Conservation (phyloP, 1,140 invertebrate genomes). For the Steinernema khuongi region DNA sequence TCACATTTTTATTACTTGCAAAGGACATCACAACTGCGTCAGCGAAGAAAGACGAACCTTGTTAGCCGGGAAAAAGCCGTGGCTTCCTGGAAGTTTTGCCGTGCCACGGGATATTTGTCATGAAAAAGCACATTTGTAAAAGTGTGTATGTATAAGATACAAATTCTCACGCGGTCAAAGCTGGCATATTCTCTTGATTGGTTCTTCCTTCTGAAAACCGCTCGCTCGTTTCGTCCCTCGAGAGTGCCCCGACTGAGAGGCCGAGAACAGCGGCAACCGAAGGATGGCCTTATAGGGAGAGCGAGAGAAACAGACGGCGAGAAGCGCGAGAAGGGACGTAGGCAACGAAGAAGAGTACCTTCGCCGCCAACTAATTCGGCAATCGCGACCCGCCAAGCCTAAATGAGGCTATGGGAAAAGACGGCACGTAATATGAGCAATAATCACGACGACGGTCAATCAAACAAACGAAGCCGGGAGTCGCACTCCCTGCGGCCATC, state of each 20-base stretch:
- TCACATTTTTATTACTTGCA: no score
- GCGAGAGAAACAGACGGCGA: not conserved
- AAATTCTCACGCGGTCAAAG: not conserved
- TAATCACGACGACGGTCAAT: conserved; percentile 15
- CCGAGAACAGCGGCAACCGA: not conserved
- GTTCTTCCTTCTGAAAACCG: conserved; percentile 11
- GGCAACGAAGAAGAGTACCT: not conserved
- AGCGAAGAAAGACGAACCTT: no score
- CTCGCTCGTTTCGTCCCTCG: conserved; percentile 2
- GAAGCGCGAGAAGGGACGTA: not conserved
- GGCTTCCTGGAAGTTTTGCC: no score
- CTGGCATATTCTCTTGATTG: conserved; percentile 15
- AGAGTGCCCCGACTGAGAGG: not conserved
- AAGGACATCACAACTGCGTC: no score
- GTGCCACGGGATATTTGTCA: no score
- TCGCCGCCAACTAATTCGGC: conserved; percentile 14
- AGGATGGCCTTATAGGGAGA: not conserved
- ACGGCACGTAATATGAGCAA: conserved; percentile 16
- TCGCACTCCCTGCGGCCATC: not conserved
- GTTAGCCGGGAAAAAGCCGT: no score
- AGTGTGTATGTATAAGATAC: not conserved
- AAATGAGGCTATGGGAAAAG: conserved; percentile 16
- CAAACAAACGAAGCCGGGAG: conserved; percentile 15
- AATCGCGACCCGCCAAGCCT: conserved; percentile 8
- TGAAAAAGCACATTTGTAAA: no score